Evolutionary conservation across 2,888 invertebrate genomes (phyloP).

Genomic region (Hyppa rectilinea): DNA sequence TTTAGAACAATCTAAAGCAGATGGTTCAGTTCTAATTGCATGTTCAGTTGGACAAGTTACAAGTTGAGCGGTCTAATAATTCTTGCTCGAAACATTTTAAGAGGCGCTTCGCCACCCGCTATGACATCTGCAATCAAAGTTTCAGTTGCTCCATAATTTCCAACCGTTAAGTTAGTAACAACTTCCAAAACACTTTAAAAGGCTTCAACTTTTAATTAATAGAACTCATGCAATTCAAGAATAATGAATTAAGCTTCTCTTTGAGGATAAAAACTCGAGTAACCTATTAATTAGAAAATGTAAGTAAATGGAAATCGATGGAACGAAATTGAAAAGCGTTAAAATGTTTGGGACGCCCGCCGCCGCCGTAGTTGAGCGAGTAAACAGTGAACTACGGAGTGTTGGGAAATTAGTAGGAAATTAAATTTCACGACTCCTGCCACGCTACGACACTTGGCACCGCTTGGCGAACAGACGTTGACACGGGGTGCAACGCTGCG

Average conservation of each 20-base stretch:
- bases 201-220: conserved; percentile 71
- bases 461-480: conserved; percentile 61
- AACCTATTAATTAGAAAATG: conserved; percentile 58
- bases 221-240: conserved; percentile 67
- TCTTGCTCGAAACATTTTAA: conserved; percentile 63
- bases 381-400: conserved; percentile 69
- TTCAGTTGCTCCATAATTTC: conserved; percentile 63
- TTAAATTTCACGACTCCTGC: conserved; percentile 75
- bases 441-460: conserved; percentile 64
- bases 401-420: conserved; percentile 80
- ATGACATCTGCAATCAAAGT: conserved; percentile 61
- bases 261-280: conserved; percentile 57
- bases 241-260: conserved; percentile 68
- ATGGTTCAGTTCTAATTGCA: conserved; percentile 43
- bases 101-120: conserved; percentile 55
- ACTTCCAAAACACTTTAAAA: conserved; percentile 69
- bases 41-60: conserved; percentile 37
- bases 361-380: conserved; percentile 51
- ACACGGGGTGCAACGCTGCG: conserved; percentile 38
- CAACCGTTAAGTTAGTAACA: conserved; percentile 68
- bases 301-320: conserved; percentile 66
- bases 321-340: conserved; percentile 62
- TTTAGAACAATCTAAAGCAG: conserved; percentile 24
- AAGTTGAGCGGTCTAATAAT: conserved; percentile 50
- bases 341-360: conserved; percentile 50